Percentiles rank a stretch among this genome's conserved stretches.
These are phyloP conservation scores for Actinostola sp. DNA, from an alignment of 92 coral and sea anemone species.

Conservation along the genomic window DNA sequence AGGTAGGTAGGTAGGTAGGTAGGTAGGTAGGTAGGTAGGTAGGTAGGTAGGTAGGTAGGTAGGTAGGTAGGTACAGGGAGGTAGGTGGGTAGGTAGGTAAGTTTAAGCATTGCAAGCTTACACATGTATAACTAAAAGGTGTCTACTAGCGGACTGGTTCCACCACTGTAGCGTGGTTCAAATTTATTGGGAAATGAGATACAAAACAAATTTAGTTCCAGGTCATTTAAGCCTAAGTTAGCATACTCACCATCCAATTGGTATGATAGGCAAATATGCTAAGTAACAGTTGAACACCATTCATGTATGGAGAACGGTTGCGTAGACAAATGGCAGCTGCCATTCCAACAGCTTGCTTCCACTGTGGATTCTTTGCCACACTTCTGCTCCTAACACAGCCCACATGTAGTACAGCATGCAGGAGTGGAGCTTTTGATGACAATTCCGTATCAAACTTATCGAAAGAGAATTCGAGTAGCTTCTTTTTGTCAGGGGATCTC, in stretches of 20 bases:
- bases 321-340: slow-evolving; percentile 73
- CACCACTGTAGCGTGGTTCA: too few relatives aligned
- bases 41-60: too few relatives aligned
- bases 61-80: too few relatives aligned
- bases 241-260: slow-evolving; percentile 65
- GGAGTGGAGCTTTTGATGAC: slow-evolving; percentile 58
- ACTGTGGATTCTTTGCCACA: slow-evolving; percentile 15
- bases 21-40: too few relatives aligned
- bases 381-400: slow-evolving; percentile 49
- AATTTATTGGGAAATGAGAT: too few relatives aligned
- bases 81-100: too few relatives aligned
- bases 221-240: too few relatives aligned
- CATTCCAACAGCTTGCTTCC: slow-evolving; percentile 74
- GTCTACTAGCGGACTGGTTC: too few relatives aligned
- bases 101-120: too few relatives aligned
- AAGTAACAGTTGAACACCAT: slow-evolving; percentile 63
- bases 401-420: slow-evolving; percentile 47
- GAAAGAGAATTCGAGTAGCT: slow-evolving; percentile 56
- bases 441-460: slow-evolving; percentile 48
- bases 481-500: slow-evolving; percentile 55
- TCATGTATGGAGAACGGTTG: slow-evolving; percentile 60
- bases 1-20: too few relatives aligned
- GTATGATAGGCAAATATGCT: slow-evolving; percentile 70
- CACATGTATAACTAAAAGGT: too few relatives aligned
- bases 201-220: too few relatives aligned